Percentiles rank a stretch among this genome's conserved stretches.
Evolutionary conservation across 2,888 invertebrate species (phyloP).

Genomic region (Lymantria monacha): DNA sequence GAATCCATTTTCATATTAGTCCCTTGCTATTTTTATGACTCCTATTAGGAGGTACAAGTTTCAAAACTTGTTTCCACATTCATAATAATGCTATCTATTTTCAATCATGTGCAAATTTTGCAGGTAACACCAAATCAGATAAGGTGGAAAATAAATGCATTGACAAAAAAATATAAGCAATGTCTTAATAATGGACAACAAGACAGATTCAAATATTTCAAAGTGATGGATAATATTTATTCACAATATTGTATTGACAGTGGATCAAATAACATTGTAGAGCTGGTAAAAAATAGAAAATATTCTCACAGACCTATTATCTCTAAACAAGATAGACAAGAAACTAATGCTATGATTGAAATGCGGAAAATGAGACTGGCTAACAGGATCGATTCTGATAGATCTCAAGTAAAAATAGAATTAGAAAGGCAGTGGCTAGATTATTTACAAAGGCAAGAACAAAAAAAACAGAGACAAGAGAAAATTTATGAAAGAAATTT

Average conservation of each 20-base stretch:
- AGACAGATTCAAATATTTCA: too few species aligned
- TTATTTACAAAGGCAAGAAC: constrained; percentile 58
- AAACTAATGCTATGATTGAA: constrained; percentile 42
- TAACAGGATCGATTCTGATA: too few species aligned
- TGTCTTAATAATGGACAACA: constrained; percentile 62
- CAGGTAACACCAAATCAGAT: constrained; percentile 66
- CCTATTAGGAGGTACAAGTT: too few species aligned
- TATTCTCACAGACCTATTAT: constrained; percentile 49
- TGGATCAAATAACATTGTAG: constrained; percentile 46
- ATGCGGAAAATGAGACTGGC: constrained; percentile 53
- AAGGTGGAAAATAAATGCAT: constrained; percentile 64
- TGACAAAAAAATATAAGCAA: constrained; percentile 65
- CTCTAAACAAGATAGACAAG: constrained; percentile 39
- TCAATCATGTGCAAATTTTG: constrained; percentile 7
- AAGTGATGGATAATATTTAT: too few species aligned
- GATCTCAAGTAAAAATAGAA: constrained; percentile 60
- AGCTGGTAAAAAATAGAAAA: constrained; percentile 50
- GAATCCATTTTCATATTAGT: too few species aligned
- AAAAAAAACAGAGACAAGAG: constrained; percentile 52
- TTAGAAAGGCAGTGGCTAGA: constrained; percentile 64
- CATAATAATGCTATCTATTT: too few species aligned
- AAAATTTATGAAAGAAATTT: constrained; percentile 59
- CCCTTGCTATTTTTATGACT: too few species aligned
- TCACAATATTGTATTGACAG: constrained; percentile 59
- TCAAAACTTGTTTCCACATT: too few species aligned